Conservation (phyloP, 2,113 vertebrate genomes). For the Pelvicachromis taeniatus region DNA sequence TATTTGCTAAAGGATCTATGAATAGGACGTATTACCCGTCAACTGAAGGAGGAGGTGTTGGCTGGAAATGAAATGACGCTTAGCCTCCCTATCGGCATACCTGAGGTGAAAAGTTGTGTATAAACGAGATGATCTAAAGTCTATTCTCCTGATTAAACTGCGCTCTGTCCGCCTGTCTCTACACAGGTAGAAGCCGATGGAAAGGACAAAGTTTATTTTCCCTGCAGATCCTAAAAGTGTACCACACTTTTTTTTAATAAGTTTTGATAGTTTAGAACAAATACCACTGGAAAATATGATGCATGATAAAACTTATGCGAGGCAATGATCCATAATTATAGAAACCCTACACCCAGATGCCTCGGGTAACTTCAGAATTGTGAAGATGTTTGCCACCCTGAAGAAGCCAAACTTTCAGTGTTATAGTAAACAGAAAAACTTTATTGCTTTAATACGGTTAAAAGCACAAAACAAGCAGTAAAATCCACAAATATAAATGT, state of each 20-base stretch:
- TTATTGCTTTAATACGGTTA: background rate
- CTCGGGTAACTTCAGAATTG: background rate
- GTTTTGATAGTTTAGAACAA: background rate
- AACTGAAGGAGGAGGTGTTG: background rate
- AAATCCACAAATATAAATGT: background rate
- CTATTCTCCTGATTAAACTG: slow-evolving; percentile 32
- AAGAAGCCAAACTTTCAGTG: background rate
- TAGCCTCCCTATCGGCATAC: slow-evolving; percentile 10
- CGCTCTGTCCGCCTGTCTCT: background rate
- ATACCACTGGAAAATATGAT: background rate
- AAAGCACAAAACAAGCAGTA: background rate
- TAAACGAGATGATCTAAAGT: slow-evolving; percentile 56
- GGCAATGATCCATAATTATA: background rate
- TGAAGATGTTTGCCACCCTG: background rate
- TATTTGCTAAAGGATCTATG: background rate
- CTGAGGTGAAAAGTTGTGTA: slow-evolving; percentile 28
- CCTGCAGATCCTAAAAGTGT: background rate
- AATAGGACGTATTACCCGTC: background rate
- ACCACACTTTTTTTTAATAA: background rate
- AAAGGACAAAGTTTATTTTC: background rate
- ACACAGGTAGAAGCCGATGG: background rate
- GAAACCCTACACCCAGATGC: background rate
- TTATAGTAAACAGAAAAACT: background rate
- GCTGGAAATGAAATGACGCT: slow-evolving; percentile 34
- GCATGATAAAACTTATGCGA: background rate